These are phyloP conservation scores for Archivesica marissinica DNA, from an alignment of 1,140 invertebrate genomes.

Conservation along the genomic window DNA sequence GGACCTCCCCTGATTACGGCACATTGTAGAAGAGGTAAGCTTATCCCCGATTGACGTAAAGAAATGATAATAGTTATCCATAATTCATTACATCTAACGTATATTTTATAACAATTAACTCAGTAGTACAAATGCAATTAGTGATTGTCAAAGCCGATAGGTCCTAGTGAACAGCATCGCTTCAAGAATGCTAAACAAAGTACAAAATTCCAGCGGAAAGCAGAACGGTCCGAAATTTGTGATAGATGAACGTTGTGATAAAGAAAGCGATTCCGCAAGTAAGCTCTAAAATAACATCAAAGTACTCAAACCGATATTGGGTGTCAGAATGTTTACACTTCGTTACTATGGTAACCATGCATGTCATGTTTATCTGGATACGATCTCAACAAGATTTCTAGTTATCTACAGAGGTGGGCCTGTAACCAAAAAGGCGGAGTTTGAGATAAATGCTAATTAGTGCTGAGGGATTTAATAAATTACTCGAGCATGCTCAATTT, in stretches of 20 bases:
- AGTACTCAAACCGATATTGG: constrained; percentile 44
- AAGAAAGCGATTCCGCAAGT: constrained; percentile 39
- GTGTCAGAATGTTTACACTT: constrained; percentile 60
- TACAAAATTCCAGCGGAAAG: background rate
- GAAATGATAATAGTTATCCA: no score
- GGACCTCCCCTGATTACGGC: no score
- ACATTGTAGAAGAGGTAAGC: no score
- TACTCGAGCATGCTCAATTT: no score
- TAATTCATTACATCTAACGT: no score
- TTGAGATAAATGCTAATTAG: no score
- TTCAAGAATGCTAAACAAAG: constrained; percentile 29
- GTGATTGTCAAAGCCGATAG: constrained; percentile 6
- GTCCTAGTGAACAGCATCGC: background rate
- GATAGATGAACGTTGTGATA: constrained; percentile 33
- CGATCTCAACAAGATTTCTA: constrained; percentile 43
- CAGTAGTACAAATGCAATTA: background rate
- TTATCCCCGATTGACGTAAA: no score
- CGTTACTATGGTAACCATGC: constrained; percentile 50
- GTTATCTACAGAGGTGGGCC: no score
- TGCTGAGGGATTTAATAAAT: no score
- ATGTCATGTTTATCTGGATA: constrained; percentile 58
- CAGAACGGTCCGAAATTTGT: constrained; percentile 20
- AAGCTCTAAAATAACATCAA: constrained; percentile 59
- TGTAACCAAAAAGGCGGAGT: no score
- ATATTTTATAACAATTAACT: no score